Conservation (phyloP, 2,888 invertebrate species). For the Chrysotoxum bicinctum region DNA sequence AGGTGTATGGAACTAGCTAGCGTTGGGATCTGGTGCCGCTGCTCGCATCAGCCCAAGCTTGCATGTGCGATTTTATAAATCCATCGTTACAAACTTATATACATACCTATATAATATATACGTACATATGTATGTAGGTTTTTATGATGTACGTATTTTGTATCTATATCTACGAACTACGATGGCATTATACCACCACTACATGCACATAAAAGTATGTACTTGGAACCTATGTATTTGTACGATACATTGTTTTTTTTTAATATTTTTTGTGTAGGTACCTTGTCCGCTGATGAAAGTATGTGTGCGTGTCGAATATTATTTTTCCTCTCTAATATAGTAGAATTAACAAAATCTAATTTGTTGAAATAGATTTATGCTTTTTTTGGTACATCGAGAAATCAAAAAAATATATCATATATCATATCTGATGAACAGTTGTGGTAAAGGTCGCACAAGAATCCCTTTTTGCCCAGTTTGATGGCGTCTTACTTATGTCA, state of each 20-base stretch:
- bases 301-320: constrained; percentile 64
- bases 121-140: constrained; percentile 13
- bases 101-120: constrained; percentile 17
- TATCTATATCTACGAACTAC: constrained; percentile 64
- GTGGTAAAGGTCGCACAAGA: neutral
- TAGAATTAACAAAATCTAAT: constrained; percentile 70
- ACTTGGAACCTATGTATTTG: constrained; percentile 58
- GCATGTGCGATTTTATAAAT: constrained; percentile 70
- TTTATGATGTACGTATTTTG: constrained; percentile 47
- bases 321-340: constrained; percentile 49
- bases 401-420: neutral
- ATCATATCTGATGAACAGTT: neutral
- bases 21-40: constrained; percentile 2
- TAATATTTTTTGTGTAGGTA: constrained; percentile 53
- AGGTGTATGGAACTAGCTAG: neutral
- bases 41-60: constrained; percentile 53
- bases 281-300: constrained; percentile 34
- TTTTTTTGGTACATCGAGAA: neutral
- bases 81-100: constrained; percentile 36
- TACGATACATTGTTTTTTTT: constrained; percentile 45
- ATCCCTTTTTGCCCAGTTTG: neutral
- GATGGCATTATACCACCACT: constrained; percentile 64
- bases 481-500: constrained; percentile 15
- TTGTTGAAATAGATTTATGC: constrained; percentile 47
- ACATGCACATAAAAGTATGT: constrained; percentile 59